Evolutionary conservation across 2,797 vertebrate genomes (phyloP), one percentile per base, ranked within the genome.

Genomic region (Ctenopoma multispine): DNA sequence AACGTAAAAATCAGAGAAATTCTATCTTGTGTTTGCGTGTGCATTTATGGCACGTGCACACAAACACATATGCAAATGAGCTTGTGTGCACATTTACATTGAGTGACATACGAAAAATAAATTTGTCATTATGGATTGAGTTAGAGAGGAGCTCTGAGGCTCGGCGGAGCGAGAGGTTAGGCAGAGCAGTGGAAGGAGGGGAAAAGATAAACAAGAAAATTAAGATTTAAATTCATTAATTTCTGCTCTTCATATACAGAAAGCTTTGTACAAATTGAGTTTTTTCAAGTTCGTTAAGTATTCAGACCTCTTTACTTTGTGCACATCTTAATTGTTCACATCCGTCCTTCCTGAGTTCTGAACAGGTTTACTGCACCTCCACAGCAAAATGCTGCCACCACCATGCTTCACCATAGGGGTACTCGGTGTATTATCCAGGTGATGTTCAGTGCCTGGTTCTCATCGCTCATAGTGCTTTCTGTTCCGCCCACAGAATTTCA

Each of bases 181-280:
- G 21, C 65, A 36, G n/a, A 76, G 72, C 50, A 71, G n/a, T 27
- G 54, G 50, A 71, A 69, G 53, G 47, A 62, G 66, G 9, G 23
- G 38, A 64, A 76, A 69, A 69, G 63, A 83, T 80, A 79, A 80
- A 82, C 68, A 67, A 41, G 18, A 18, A 47, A 12, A 66, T 60
- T 69, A 72, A 69, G 3, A 68, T n/a, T 51, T 48, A 15, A 84
- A 73, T 73, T 71, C 38, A 86, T 90, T 85, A 55, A 88, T 78
- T 82, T 83, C 36, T 51, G 63, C 63, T 66, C 48, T 75, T 84
- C 59, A 83, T 81, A 71, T 75, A 70, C 77, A 73, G 44, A 71
- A 78, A 72, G 63, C 20, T 75, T 80, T 53, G 46, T 68, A 82
- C 70, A 85, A 86, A 90, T 86, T 69, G 29, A 78, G 60, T 81